phyloP scores from a whole-genome alignment of 2,797 vertebrate species.

The Pipistrellus pipistrellus region DNA sequence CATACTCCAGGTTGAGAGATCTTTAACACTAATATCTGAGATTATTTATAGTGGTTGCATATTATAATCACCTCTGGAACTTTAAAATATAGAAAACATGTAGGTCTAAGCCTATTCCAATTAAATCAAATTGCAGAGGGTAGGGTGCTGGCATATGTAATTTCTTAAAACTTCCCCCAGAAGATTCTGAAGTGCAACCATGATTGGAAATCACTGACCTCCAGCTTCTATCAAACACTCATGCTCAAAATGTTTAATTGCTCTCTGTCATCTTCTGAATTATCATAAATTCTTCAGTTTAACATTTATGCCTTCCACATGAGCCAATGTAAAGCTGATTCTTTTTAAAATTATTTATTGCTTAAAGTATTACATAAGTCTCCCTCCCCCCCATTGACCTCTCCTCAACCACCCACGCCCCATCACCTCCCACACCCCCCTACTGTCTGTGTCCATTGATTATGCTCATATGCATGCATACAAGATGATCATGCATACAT shows the following conservation, averaged over 20 bases:
- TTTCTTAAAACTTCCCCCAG: not conserved
- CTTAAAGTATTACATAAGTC: too few relatives aligned
- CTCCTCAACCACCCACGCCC: too few relatives aligned
- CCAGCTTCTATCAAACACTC: not conserved
- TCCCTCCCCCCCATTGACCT: too few relatives aligned
- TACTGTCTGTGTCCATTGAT: too few relatives aligned
- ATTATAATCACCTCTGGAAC: not conserved
- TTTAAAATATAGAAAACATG: not conserved
- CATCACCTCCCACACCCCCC: too few relatives aligned
- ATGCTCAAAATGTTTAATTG: not conserved
- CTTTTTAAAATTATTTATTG: too few relatives aligned
- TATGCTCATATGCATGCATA: too few relatives aligned
- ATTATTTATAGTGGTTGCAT: not conserved
- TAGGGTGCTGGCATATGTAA: not conserved
- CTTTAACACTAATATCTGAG: not conserved
- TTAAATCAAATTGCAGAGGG: not conserved
- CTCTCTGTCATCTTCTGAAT: not conserved
- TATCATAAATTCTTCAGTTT: not conserved
- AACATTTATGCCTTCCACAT: not conserved
- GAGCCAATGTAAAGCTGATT: not conserved
- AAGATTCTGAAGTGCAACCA: not conserved
- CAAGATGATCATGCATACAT: too few relatives aligned
- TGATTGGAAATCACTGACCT: not conserved
- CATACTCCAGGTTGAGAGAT: not conserved
- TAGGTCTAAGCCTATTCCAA: fast-evolving